Percentiles rank a stretch among this genome's conserved stretches.
Evolutionary conservation across 2,888 invertebrate genomes (phyloP).

Genomic region (Diogma glabrata): DNA sequence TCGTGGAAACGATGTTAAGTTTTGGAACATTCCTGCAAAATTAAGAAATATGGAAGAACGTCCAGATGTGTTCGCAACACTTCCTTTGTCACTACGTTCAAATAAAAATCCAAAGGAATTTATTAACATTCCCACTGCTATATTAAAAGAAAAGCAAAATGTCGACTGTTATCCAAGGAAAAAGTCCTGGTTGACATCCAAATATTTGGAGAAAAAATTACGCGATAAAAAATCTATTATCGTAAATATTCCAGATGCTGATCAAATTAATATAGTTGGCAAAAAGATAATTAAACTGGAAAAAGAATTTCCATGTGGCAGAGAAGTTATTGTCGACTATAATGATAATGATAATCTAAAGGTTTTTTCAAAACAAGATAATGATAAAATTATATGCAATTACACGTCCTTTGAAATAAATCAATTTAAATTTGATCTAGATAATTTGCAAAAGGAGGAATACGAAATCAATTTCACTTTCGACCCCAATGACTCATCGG

Average conservation of each 20-base stretch:
- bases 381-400: no score
- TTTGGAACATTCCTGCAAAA: constrained; percentile 2
- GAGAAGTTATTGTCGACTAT: neutral
- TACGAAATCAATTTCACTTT: neutral
- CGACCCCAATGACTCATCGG: neutral
- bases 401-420: no score
- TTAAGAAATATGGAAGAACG: neutral
- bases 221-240: no score
- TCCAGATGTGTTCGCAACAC: neutral
- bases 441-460: no score
- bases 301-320: neutral
- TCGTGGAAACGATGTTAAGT: no score
- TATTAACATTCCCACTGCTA: neutral
- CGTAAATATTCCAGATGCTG: neutral
- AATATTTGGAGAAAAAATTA: constrained; percentile 7
- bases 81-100: neutral
- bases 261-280: neutral
- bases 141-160: no score
- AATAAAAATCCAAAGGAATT: neutral
- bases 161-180: neutral
- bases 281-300: neutral
- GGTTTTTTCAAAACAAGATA: no score
- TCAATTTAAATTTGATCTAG: no score
- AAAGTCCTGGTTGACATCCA: neutral
- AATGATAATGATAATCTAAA: neutral